phyloP scores from a whole-genome alignment of 2,113 vertebrate genomes.

The Vidua chalybeata region DNA sequence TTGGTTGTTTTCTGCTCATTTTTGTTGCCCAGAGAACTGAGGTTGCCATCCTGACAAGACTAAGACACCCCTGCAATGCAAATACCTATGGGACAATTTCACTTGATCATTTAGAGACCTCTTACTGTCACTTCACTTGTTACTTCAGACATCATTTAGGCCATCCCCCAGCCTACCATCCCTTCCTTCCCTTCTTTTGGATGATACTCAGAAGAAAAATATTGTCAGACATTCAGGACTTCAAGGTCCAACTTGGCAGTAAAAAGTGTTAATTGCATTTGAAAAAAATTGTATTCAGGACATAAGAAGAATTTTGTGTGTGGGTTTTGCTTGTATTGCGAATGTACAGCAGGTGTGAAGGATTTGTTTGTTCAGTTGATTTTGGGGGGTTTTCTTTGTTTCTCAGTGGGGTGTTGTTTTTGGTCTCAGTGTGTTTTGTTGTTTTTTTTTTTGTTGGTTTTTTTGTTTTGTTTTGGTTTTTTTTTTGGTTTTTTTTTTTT shows the following conservation, averaged over 20 bases:
- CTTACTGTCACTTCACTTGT: neutral
- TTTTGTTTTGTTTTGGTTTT: neutral
- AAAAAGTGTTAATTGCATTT: neutral
- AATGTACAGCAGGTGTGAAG: neutral
- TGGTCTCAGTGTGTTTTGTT: no score
- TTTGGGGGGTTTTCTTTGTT: neutral
- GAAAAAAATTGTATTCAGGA: neutral
- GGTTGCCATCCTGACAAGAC: neutral
- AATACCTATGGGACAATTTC: neutral
- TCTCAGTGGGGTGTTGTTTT: neutral
- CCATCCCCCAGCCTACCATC: neutral
- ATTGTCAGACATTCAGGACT: neutral
- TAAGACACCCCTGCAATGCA: neutral
- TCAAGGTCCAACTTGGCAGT: neutral
- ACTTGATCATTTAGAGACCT: neutral
- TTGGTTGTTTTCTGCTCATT: neutral
- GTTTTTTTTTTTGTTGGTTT: neutral
- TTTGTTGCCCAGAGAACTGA: neutral
- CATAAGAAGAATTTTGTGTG: neutral
- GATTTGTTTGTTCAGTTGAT: neutral
- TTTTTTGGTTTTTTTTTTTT: neutral
- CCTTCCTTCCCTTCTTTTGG: neutral
- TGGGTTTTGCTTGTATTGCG: slow-evolving; percentile 22
- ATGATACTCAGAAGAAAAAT: neutral
- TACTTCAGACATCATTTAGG: neutral